Evolutionary conservation across 2,797 vertebrate genomes (phyloP).

Genomic region (Neostethus bicornis): DNA sequence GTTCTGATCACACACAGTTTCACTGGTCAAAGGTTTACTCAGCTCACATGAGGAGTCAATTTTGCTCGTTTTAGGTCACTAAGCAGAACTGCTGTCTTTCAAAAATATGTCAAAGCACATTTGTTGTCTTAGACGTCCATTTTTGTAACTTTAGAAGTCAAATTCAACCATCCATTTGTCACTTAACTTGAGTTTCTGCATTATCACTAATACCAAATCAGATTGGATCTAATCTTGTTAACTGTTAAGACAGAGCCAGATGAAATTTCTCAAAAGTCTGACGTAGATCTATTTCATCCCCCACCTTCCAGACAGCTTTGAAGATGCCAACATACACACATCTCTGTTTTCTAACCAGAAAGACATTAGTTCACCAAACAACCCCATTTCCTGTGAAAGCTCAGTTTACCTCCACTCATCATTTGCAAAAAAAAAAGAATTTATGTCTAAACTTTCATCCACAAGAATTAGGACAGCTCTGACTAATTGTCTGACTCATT

Average conservation of each 20-base stretch:
- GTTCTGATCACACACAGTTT: neutral
- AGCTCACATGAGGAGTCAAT: neutral
- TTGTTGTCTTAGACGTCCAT: too few relatives aligned
- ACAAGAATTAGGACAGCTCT: conserved; percentile 19
- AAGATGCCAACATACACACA: conserved; percentile 33
- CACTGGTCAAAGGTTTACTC: neutral
- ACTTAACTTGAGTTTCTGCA: neutral
- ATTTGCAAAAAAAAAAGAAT: conserved; percentile 13
- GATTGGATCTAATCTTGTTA: conserved; percentile 59
- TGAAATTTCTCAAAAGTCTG: conserved; percentile 23
- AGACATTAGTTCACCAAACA: neutral
- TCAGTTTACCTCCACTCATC: conserved; percentile 1
- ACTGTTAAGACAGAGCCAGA: too few relatives aligned
- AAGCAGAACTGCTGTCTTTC: neutral
- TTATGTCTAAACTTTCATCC: conserved; percentile 7
- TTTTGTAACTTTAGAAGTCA: neutral
- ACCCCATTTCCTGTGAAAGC: conserved; percentile 14
- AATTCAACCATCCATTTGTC: too few relatives aligned
- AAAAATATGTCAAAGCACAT: neutral
- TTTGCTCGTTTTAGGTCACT: neutral
- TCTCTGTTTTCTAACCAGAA: conserved; percentile 8
- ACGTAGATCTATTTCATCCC: neutral
- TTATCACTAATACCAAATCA: conserved; percentile 46
- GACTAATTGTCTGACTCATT: conserved; percentile 51
- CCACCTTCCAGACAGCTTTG: neutral